Base-by-base conservation (phyloP, 2,888 invertebrate species). In the Lasioglossum leucozonium region DNA sequence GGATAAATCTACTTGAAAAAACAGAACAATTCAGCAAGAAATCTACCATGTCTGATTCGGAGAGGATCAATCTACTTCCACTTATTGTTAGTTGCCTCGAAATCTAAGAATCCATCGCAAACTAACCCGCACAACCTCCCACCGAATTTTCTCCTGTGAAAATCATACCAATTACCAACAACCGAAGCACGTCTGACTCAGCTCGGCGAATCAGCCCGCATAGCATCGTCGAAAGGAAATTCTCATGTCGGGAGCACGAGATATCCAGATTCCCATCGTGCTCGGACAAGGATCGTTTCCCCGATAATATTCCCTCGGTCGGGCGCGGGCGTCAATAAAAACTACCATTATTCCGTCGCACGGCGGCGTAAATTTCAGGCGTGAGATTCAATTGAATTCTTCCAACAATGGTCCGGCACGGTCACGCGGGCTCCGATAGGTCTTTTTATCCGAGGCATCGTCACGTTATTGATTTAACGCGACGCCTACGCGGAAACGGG, bases 371-470 rank as follows among this genome's bases (percentile, higher is more conserved):
- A 58, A 58, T 58, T 58, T 30, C 26, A 58, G 65, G 34, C 65
- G 18, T 10, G 34, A 34, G 65, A 58, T 34, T 34, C 65, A 34
- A 65, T 65, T 30, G 34, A 34, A 34, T 34, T 65, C 65, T 34
- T 65, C 34, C 65, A 18, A 65, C 30, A 65, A 65, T 34, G 34
- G 65, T 30, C 65, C 65, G 34, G 22, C 37, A 11, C 37, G 67
- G 67, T 67, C 67, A 37, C 67, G 37, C 67, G 67, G 22, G 5
- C 22, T 67, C 37, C 10, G 65, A 65, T 65, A 65, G 65, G 65
- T 65, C 65, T 67, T 37, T 67, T 67, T 37, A 67, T 67, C 67
- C 67, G n/a, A 10, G 44, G 26, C 44, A 47, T 42, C 42, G 47
- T 42, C 47, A 16, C 42, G 72, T 47, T 42, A 72, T 73, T 44